Evolutionary conservation across 2,797 vertebrate genomes (phyloP), one percentile per base, ranked within the genome.

Genomic region (Argyrosomus regius): DNA sequence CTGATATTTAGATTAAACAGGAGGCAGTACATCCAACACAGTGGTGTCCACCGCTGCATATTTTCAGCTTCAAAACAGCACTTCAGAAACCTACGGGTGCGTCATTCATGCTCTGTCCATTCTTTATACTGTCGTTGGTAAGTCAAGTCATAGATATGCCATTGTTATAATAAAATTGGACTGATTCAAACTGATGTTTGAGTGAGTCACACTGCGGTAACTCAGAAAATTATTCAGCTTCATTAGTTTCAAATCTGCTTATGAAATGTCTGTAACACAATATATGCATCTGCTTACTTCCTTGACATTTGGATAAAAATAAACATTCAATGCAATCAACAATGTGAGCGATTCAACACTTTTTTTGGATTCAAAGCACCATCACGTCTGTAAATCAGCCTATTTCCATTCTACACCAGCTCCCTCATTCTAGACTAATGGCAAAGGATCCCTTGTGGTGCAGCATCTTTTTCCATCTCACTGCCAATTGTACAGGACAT

Each of bases 401-500:
- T 48, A 88, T 93, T 92, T 90, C 83, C 84, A 91, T 94, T 92
- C 91, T 60, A 83, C 87, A 81, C 91, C 88, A 87, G 81, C 84
- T 88, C 81, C 73, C 75, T 85, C 79, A 71, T 85, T 88, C 82
- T 67, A 69, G 80, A 83, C 85, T 91, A 92, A 90, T 92, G 87
- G 91, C 88, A 73, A 82, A 78, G 45, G 83, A 87, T 92, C 91
- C 90, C 91, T 87, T 72, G 90, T 89, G 91, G 85, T 85, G 87
- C 85, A 39, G 89, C 88, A 87, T 93, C 84, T 83, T 90, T 92
- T 91, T 88, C 81, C 84, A 91, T 93, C 88, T 91, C 78, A 69
- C 87, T 87, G 88, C 83, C 91, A 91, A 91, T 93, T 91, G 85
- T 90, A 90, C 83, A 87, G 75, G 81, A 88, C 86, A 92, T 91